Conservation (phyloP, 2,113 vertebrate genomes). For the Salvator merianae region DNA sequence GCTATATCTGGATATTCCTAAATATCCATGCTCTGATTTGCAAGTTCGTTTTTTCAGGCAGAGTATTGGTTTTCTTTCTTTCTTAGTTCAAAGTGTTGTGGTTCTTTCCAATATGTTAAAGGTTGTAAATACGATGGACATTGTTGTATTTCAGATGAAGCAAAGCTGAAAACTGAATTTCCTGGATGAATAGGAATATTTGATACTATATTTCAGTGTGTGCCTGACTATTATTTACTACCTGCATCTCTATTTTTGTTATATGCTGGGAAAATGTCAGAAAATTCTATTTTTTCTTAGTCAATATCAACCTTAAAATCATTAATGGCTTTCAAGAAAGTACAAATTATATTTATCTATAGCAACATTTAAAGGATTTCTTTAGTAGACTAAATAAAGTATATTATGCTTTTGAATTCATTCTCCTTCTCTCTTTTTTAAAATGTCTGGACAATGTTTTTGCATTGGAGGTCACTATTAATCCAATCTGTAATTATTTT, state of each 20-base stretch:
- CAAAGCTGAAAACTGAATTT: background rate
- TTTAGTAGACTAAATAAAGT: background rate
- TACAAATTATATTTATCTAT: slow-evolving; percentile 4
- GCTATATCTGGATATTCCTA: too few relatives aligned
- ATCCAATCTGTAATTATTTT: background rate
- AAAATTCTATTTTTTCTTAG: background rate
- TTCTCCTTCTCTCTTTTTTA: background rate
- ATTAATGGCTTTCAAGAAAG: background rate
- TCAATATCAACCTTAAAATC: background rate
- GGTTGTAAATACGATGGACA: background rate
- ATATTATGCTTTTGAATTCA: background rate
- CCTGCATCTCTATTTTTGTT: background rate
- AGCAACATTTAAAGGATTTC: too few relatives aligned
- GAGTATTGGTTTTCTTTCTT: background rate
- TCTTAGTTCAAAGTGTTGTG: background rate
- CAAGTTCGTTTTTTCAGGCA: too few relatives aligned
- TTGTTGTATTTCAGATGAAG: background rate
- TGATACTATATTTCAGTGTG: background rate
- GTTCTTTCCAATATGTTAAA: background rate
- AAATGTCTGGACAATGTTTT: background rate
- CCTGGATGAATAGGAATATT: background rate
- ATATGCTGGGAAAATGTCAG: background rate
- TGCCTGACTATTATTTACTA: background rate
- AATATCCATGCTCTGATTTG: too few relatives aligned
- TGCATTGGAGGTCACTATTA: background rate